These are phyloP conservation scores for Branchinecta sandiegonensis DNA, from an alignment of 2,888 invertebrate genomes.

Conservation along the genomic window DNA sequence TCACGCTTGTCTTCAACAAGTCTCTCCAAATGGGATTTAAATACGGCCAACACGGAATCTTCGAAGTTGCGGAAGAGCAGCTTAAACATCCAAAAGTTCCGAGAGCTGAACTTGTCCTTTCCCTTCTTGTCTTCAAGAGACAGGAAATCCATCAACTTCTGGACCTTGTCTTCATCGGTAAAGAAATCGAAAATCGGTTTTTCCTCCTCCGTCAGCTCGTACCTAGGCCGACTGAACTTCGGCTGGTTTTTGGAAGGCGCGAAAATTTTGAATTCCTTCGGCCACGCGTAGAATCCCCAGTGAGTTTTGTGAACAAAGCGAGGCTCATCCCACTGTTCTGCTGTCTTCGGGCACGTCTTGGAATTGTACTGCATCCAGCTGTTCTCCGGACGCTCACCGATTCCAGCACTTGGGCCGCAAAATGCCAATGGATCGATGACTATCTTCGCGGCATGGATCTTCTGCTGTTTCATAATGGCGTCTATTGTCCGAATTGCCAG, in stretches of 20 bases:
- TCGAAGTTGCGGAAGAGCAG: slow-evolving; percentile 67
- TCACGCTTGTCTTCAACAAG: slow-evolving; percentile 55
- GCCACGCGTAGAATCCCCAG: slow-evolving; percentile 43
- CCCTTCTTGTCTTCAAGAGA: slow-evolving; percentile 75
- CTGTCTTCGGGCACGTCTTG: slow-evolving; percentile 43
- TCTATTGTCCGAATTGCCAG: slow-evolving; percentile 45
- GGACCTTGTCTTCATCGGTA: slow-evolving; percentile 47
- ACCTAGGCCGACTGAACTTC: slow-evolving; percentile 36
- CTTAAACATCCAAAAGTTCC: slow-evolving; percentile 55
- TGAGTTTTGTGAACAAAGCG: slow-evolving; percentile 52
- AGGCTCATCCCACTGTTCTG: slow-evolving; percentile 57
- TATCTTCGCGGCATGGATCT: slow-evolving; percentile 47
- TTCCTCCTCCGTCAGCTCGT: slow-evolving; percentile 49
- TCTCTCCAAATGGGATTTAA: slow-evolving; percentile 48
- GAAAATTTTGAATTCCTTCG: slow-evolving; percentile 44
- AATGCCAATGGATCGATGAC: slow-evolving; percentile 40
- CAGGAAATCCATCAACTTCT: slow-evolving; percentile 52
- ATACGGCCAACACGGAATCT: slow-evolving; percentile 44
- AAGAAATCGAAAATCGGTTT: slow-evolving; percentile 52
- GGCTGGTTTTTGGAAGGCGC: slow-evolving; percentile 52
- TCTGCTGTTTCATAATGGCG: slow-evolving; percentile 54
- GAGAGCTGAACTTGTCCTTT: slow-evolving; percentile 58
- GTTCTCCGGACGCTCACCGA: slow-evolving; percentile 49
- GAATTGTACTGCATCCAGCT: slow-evolving; percentile 57
- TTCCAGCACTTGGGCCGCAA: slow-evolving; percentile 21